A percentile compares a stretch with the other conserved stretches of the same genome.
Conservation (phyloP, 2,113 vertebrate species). For the Chloebia gouldiae region DNA sequence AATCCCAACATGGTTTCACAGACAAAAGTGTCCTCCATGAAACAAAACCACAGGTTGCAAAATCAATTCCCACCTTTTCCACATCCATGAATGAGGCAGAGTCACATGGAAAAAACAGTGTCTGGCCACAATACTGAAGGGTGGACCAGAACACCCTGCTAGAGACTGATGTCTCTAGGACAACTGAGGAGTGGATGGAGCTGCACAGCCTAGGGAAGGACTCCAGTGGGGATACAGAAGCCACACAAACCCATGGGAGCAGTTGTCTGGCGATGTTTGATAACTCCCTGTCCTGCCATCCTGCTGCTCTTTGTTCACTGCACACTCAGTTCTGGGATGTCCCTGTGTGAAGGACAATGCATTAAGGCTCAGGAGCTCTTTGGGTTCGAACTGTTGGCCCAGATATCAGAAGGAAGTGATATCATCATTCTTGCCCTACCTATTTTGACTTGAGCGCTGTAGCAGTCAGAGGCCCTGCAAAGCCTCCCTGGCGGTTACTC, state of each 20-base stretch:
- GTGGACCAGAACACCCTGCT: background rate
- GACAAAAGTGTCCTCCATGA: background rate
- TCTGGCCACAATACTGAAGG: background rate
- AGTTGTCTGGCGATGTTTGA: background rate
- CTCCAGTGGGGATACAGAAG: rapidly evolving
- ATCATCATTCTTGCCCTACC: background rate
- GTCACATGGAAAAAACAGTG: background rate
- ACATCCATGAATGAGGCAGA: background rate
- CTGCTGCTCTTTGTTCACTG: background rate
- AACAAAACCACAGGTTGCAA: background rate
- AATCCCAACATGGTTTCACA: background rate
- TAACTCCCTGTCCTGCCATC: background rate
- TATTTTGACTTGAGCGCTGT: background rate
- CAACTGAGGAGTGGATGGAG: background rate
- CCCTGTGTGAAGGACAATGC: background rate
- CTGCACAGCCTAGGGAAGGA: background rate
- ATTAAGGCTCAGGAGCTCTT: background rate
- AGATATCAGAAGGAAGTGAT: background rate
- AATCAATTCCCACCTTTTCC: background rate
- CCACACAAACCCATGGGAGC: rapidly evolving
- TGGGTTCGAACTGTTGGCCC: background rate
- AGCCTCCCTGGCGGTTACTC: too few species aligned
- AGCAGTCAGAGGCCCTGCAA: too few species aligned
- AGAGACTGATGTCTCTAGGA: background rate
- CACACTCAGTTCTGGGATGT: background rate